Evolutionary conservation across 2,888 invertebrate genomes (phyloP).

Genomic region (Scaptomyza tumidula): DNA sequence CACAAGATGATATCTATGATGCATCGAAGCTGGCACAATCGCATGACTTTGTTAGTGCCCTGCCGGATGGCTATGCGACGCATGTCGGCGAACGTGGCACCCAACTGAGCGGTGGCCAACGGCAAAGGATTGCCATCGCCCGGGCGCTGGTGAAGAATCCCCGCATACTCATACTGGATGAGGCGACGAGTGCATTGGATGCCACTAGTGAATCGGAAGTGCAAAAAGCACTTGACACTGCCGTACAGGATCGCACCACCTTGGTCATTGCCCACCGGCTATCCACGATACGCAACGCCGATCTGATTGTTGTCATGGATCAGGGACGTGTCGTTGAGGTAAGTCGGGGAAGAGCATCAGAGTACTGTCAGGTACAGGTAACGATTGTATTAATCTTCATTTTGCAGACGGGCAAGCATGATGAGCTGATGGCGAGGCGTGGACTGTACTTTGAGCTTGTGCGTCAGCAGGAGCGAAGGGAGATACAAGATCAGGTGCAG

Average conservation of each 20-base stretch:
- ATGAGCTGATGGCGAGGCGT: constrained; percentile 89
- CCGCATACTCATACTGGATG: constrained; percentile 94
- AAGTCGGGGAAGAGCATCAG: too few species aligned
- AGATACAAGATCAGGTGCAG: constrained; percentile 53
- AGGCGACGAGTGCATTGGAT: constrained; percentile 98
- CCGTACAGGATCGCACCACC: constrained; percentile 93
- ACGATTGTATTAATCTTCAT: background rate
- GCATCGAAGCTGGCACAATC: constrained; percentile 96
- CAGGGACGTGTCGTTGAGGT: constrained; percentile 94
- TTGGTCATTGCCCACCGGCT: constrained; percentile 97
- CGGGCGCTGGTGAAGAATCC: constrained; percentile 96
- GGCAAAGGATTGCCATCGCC: constrained; percentile 97
- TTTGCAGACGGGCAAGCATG: constrained; percentile 92
- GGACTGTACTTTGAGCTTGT: constrained; percentile 95
- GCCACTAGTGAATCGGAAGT: constrained; percentile 96
- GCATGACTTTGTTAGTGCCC: constrained; percentile 92
- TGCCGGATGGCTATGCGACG: constrained; percentile 94
- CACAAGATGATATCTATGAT: constrained; percentile 88
- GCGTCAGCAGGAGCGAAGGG: constrained; percentile 89
- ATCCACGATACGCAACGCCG: constrained; percentile 95
- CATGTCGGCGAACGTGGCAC: constrained; percentile 95
- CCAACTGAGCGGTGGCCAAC: constrained; percentile 97
- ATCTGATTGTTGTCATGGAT: constrained; percentile 95
- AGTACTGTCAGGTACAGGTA: too few species aligned
- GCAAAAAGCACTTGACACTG: constrained; percentile 94